phyloP scores from a whole-genome alignment of 2,113 vertebrate species.

The Nettapus auritus region DNA sequence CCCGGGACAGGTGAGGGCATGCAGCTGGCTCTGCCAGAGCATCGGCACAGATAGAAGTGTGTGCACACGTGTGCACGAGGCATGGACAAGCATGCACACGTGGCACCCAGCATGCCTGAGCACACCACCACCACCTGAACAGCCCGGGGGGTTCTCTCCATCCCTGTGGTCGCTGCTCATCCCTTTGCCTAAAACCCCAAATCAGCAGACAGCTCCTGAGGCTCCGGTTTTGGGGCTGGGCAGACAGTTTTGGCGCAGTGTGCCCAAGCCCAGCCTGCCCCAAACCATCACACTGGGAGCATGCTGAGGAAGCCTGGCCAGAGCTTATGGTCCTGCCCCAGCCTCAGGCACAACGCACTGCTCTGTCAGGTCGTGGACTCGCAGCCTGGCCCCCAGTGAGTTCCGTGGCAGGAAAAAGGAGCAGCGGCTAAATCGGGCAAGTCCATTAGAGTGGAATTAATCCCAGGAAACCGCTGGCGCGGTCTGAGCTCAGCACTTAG shows the following conservation, averaged over 20 bases:
- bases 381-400: not conserved
- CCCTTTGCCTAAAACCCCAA: no score
- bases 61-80: not conserved
- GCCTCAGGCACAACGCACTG: not conserved
- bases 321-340: not conserved
- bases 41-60: not conserved
- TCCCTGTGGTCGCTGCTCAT: not conserved
- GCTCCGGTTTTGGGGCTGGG: not conserved
- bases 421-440: constrained; percentile 37
- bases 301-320: not conserved
- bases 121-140: not conserved
- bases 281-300: not conserved
- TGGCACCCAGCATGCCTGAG: not conserved
- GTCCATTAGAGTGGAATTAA: constrained; percentile 49
- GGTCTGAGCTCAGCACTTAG: not conserved
- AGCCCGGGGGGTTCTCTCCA: not conserved
- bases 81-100: accelerated
- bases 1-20: not conserved
- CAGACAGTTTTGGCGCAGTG: not conserved
- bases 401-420: not conserved
- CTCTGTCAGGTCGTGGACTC: not conserved
- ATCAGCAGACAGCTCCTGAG: not conserved
- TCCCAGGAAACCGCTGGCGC: not conserved
- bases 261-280: accelerated
- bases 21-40: not conserved